Evolutionary conservation across 2,888 invertebrate species (phyloP).

Genomic region (Synanthedon andrenaeformis): DNA sequence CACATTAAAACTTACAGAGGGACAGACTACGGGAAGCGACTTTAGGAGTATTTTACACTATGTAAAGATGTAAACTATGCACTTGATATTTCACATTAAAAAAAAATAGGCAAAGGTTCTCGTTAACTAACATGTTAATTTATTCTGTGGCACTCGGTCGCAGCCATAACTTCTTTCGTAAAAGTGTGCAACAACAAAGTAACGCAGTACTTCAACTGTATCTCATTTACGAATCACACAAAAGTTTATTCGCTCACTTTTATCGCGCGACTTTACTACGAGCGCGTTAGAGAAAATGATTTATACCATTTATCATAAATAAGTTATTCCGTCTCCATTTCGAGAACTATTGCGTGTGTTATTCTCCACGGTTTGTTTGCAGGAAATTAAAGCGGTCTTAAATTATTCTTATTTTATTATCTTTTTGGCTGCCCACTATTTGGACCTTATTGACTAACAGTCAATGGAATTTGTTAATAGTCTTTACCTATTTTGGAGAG

Average conservation of each 20-base stretch:
- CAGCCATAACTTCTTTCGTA: slow-evolving; percentile 15
- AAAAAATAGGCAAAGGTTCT: no score
- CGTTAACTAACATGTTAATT: no score
- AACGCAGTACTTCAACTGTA: slow-evolving; percentile 16
- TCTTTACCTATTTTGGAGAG: no score
- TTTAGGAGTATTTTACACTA: no score
- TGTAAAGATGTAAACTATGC: no score
- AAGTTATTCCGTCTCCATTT: slow-evolving; percentile 56
- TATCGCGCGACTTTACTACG: slow-evolving; percentile 40
- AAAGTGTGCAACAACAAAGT: not conserved
- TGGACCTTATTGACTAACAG: no score
- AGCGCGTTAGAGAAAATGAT: slow-evolving; percentile 64
- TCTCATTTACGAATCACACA: slow-evolving; percentile 59
- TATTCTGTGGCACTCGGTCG: not conserved
- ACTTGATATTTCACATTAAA: no score
- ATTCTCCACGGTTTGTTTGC: not conserved
- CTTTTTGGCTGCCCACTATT: no score
- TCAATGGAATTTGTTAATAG: no score
- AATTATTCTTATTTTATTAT: no score
- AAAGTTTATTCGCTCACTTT: slow-evolving; percentile 64
- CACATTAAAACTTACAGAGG: no score
- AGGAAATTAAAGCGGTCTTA: not conserved
- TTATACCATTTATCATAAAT: slow-evolving; percentile 69
- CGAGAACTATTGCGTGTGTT: slow-evolving; percentile 34
- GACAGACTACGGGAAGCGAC: no score